A percentile compares a stretch with the other conserved stretches of the same genome.
phyloP scores from a whole-genome alignment of 2,888 invertebrate species.

The Trachelus troglodyta region DNA sequence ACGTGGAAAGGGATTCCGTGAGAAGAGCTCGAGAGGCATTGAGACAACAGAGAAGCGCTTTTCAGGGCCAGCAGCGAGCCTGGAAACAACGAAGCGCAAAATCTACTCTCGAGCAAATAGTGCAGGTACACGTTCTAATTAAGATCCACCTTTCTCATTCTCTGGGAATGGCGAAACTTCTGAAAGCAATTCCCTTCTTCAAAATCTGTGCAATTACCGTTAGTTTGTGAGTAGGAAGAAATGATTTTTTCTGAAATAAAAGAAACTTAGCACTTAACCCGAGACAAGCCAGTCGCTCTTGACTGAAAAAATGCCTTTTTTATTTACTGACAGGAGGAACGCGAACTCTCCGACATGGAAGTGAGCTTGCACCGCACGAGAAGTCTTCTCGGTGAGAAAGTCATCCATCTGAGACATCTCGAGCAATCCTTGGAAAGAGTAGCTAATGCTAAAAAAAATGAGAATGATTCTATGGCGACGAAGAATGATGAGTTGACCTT shows the following conservation, averaged over 20 bases:
- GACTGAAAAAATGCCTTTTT: background rate
- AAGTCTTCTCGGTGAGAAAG: slow-evolving; percentile 84
- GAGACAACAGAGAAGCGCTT: slow-evolving; percentile 75
- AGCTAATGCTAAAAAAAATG: slow-evolving; percentile 65
- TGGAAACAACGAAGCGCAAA: slow-evolving; percentile 68
- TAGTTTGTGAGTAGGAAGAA: background rate
- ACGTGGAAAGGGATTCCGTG: slow-evolving; percentile 84
- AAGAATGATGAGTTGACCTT: slow-evolving; percentile 73
- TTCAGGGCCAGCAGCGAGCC: slow-evolving; percentile 75
- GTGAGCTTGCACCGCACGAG: slow-evolving; percentile 85
- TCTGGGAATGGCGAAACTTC: background rate
- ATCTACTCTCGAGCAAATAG: slow-evolving; percentile 69
- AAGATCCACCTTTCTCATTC: background rate
- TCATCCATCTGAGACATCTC: slow-evolving; percentile 81
- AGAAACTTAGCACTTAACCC: background rate
- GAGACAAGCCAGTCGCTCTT: background rate
- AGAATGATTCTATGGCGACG: slow-evolving; percentile 46
- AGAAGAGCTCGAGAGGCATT: slow-evolving; percentile 84
- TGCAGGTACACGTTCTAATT: slow-evolving; percentile 63
- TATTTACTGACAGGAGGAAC: slow-evolving; percentile 74
- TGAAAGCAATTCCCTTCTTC: background rate
- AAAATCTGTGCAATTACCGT: background rate
- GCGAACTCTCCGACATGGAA: slow-evolving; percentile 85
- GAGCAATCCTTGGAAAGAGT: slow-evolving; percentile 81
- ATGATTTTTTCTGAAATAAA: background rate